Base-by-base conservation (phyloP, 2,797 vertebrate genomes). In the Momotus momota region DNA sequence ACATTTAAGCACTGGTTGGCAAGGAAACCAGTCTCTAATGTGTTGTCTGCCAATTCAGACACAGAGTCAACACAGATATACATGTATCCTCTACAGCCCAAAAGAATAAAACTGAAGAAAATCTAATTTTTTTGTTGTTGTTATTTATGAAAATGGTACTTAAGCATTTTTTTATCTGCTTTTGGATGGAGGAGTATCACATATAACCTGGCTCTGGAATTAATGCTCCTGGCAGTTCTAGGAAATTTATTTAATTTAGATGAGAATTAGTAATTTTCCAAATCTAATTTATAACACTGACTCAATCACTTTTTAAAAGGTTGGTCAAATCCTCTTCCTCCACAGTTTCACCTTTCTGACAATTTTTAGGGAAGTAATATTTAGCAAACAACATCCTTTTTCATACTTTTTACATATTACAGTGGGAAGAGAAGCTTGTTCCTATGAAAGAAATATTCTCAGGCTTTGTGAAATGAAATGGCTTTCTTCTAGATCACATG, bases 1-100 rank as follows among this genome's bases (percentile, higher is more conserved):
- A 46, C 49, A 71, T 80, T 89, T 95, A 95, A 83, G 86, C 73
- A 92, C 81, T 26, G 14, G 88, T 82, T 96, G 92, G 94, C 91
- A 94, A 94, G 89, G 89, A 97, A 97, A 96, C 52, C 33, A 83
- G 57, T 65, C 55, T 93, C 80, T 61, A 49, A 64, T 40, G n/a
- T 80, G 67, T 33, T 43, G 62, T 66, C 22, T 90, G 73, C 38
- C 65, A 86, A 35, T 84, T 91, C 58, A 91, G 69, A 86, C 38
- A 79, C 45, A 74, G 9, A 74, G 38, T 81, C 72, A 67, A 75
- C 80, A 45, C 27, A 77, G 72, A 81, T 52, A 81, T 12, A 72
- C n/a, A 43, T 6, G 55, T 46, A 86, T 57, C 21, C 54, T 64
- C 26, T 83, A 23, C 17, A 55, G 26, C 20, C 58, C 78, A 51